These are phyloP conservation scores for Pyrgilauda ruficollis DNA, from an alignment of 2,113 vertebrate genomes.

Conservation along the genomic window DNA sequence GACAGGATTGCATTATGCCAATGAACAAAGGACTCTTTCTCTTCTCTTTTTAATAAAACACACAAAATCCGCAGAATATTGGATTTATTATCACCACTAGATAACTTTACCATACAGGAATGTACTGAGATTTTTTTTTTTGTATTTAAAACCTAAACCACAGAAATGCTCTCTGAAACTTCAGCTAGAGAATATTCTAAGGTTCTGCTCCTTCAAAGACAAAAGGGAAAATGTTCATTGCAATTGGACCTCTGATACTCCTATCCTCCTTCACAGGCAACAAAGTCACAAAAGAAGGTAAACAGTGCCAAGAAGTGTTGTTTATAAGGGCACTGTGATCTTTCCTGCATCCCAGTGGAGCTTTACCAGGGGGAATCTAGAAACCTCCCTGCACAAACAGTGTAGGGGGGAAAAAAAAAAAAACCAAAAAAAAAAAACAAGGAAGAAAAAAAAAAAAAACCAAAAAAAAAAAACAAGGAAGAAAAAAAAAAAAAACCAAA, in stretches of 20 bases:
- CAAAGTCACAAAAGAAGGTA: slow-evolving; percentile 73
- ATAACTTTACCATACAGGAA: slow-evolving; percentile 48
- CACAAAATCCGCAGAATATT: slow-evolving; percentile 44
- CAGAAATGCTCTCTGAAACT: slow-evolving; percentile 10
- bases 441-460: too few relatives aligned
- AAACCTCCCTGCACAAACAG: slow-evolving; percentile 65
- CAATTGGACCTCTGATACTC: neutral
- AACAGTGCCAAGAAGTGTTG: slow-evolving; percentile 62
- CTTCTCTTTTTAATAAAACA: slow-evolving; percentile 39
- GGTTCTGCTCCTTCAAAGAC: slow-evolving; percentile 5
- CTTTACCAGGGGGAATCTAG: slow-evolving; percentile 63
- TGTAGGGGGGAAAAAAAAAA: neutral
- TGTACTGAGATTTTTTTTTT: neutral
- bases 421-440: too few relatives aligned
- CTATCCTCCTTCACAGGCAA: slow-evolving; percentile 43
- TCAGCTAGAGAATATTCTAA: neutral
- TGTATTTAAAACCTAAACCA: neutral
- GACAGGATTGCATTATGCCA: slow-evolving; percentile 43
- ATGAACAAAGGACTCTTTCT: slow-evolving; percentile 54
- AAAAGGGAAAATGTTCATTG: slow-evolving; percentile 17
- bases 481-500: too few relatives aligned
- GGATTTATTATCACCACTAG: slow-evolving; percentile 53
- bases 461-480: too few relatives aligned
- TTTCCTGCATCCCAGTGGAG: slow-evolving; percentile 64
- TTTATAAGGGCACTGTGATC: slow-evolving; percentile 71